Evolutionary conservation across 92 coral and sea anemone genomes (phyloP), one percentile per base, ranked within the genome.

Genomic region (Parazoanthus swiftii): DNA sequence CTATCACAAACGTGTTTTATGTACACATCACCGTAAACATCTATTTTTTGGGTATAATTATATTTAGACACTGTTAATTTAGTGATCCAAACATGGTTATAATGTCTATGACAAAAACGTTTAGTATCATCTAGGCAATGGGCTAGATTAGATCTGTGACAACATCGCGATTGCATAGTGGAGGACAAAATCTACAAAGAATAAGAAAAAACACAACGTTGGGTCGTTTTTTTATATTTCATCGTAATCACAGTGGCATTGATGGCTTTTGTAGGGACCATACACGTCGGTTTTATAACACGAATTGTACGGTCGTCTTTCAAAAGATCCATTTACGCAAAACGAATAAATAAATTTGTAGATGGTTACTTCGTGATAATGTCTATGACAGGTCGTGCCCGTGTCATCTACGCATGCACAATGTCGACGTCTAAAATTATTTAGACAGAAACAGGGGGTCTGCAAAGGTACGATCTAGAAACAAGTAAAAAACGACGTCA

Each of bases 241-340:
- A 66, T 66, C 73, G 73, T 66, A 66, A 66, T 66, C 73, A 66
- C 73, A 5, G 73, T 67, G 73, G 73, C 73, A 67, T 67, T 67
- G 73, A 67, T 67, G 73, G 73, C 73, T 67, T 67, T 67, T 67
- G 73, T 67, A 67, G 73, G 73, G 73, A 67, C 73, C 73, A 67
- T 67, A 67, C 73, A 67, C 73, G 73, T 67, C 73, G 73, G 73
- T 67, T 67, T 67, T 67, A 67, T 67, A 67, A 0, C 73, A 67
- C 73, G 73, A 67, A 67, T 67, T 67, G 73, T 67, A 67, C 0
- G 73, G 73, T 0, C 73, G 73, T 67, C 73, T 67, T 67, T 67
- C 0, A 67, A 67, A 67, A 67, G 73, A 67, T 67, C 73, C 73
- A 67, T 67, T 0, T 67, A 67, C 73, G 73, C 73, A 67, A 67